Base-by-base conservation (phyloP, 1,140 invertebrate genomes). In the Proctacanthus coquilletti region DNA sequence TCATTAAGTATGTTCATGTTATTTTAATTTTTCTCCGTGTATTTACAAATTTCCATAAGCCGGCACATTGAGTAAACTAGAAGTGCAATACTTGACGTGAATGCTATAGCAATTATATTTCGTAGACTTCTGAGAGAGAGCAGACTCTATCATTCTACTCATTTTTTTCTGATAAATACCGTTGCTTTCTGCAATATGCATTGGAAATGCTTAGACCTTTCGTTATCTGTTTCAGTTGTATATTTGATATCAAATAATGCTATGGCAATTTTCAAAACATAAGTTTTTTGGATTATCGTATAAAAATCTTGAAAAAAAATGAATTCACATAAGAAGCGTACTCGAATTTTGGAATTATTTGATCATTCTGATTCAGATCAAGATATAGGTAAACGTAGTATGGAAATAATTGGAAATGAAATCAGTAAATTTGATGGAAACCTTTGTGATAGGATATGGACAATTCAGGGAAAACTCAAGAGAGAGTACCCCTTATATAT, bases 401-500 rank as follows among this genome's bases (percentile, higher is more conserved):
- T 25, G 23, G 23, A 25, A 25, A 25, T 25, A 25, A 25, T 25
- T 25, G 23, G 23, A 25, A 25, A 25, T 25, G 23, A 25, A 25
- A 25, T 25, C 23, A 25, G n/a, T 25, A 25, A 25, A 25, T 25
- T 25, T 25, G 23, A 25, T 25, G 23, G 23, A 25, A n/a, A 25
- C n/a, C 23, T 25, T 25, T 25, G 23, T 25, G 23, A 25, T 25
- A 25, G 23, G n/a, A 25, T n/a, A 25, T 25, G 23, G 23, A n/a
- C 23, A 25, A 8, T 25, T n/a, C 6, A n/a, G 6, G 6, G 6
- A 25, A 25, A 25, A 25, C 23, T 25, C 23, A 25, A 25, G 23
- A 25, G n/a, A n/a, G 23, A 25, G 23, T 25, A 25, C 23, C 23
- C 23, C 6, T 25, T 8, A 25, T 25, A 25, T 25, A 25, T 25